Evolutionary conservation across 2,113 vertebrate genomes (phyloP).

Genomic region (Urocynchramus pylzowi): DNA sequence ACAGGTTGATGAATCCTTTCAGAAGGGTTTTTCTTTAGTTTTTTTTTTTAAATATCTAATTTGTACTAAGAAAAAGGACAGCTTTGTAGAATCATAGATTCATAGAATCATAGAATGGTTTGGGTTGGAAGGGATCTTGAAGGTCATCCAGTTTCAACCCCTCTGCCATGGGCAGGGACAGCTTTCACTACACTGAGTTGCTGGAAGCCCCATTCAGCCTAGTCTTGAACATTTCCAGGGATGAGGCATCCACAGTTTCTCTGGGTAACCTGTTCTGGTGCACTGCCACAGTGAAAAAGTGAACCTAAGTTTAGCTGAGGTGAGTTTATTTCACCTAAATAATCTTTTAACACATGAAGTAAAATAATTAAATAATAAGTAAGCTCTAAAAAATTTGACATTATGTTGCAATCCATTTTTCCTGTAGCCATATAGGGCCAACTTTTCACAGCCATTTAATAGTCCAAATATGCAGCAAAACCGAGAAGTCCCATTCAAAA

Average conservation of each 20-base stretch:
- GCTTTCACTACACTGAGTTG: not conserved
- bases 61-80: not conserved
- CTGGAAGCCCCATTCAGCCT: not conserved
- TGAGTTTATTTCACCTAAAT: not conserved
- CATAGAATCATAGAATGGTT: not conserved
- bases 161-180: not conserved
- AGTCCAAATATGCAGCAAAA: not conserved
- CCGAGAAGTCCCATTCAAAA: not conserved
- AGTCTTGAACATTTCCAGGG: not conserved
- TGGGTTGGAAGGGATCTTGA: not conserved
- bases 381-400: not conserved
- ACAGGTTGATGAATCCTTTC: not conserved
- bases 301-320: not conserved
- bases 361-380: not conserved
- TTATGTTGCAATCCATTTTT: not conserved
- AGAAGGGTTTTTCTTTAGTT: not conserved
- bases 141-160: not conserved
- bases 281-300: not conserved
- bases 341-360: not conserved
- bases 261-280: not conserved
- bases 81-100: not conserved
- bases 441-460: not conserved
- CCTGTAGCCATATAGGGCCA: fast-evolving
- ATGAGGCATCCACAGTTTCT: not conserved
- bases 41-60: not conserved